Evolutionary conservation across 2,888 invertebrate species (phyloP).

Genomic region (Carabus problematicus): DNA sequence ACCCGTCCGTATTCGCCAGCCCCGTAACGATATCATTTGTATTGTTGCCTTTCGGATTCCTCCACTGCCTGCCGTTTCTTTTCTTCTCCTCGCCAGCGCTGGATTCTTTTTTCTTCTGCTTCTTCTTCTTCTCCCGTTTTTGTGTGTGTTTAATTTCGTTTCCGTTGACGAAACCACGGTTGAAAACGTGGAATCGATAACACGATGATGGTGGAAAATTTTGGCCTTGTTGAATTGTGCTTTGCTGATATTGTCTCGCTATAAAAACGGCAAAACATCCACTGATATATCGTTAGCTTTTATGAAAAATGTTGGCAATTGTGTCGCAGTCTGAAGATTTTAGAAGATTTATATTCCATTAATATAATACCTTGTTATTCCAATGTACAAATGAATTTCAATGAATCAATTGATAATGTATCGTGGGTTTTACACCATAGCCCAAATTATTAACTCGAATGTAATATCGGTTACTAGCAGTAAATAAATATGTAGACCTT

Average conservation of each 20-base stretch:
- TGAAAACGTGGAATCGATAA: constrained; percentile 17
- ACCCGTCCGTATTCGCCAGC: constrained; percentile 14
- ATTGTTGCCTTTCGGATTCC: constrained; percentile 19
- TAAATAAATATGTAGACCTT: no score
- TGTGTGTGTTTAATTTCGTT: constrained; percentile 27
- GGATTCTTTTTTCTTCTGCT: background rate
- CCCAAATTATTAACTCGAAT: no score
- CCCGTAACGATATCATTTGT: constrained; percentile 23
- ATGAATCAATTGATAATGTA: no score
- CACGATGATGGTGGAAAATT: background rate
- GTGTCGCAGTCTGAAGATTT: no score
- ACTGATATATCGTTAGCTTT: no score
- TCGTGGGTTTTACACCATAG: no score
- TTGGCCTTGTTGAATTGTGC: background rate
- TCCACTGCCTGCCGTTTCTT: constrained; percentile 8
- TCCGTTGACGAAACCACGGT: constrained; percentile 26
- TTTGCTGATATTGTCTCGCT: background rate
- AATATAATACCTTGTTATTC: no score
- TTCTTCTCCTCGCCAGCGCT: background rate
- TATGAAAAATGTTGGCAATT: no score
- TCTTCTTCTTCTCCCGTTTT: background rate
- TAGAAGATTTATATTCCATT: no score
- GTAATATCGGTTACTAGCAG: no score
- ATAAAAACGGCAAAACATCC: no score
- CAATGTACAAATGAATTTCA: no score